A percentile compares a stretch with the other conserved stretches of the same genome.
phyloP scores from a whole-genome alignment of 2,888 invertebrate species.

The Lepas anatifera region DNA sequence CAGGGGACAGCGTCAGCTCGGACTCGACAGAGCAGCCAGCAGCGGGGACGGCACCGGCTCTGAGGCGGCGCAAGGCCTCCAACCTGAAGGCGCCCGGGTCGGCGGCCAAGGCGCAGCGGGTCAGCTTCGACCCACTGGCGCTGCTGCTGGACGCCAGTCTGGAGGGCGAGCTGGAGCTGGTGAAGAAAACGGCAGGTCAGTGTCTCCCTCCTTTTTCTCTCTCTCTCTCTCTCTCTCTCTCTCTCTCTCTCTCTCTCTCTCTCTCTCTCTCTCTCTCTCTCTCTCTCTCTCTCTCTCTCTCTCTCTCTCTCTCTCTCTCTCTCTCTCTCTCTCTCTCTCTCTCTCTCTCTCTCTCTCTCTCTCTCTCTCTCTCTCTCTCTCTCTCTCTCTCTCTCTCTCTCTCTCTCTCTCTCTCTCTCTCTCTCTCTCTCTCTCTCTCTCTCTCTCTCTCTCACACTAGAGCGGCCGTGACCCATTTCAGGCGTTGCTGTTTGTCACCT shows the following conservation, averaged over 20 bases:
- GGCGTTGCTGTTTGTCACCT: too few relatives aligned
- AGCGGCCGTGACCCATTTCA: not conserved
- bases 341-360: conserved; percentile 16
- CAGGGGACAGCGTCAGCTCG: conserved; percentile 31
- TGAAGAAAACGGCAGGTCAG: conserved; percentile 73
- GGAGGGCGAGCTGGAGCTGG: conserved; percentile 94
- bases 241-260: conserved; percentile 3
- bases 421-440: conserved; percentile 14
- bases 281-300: conserved; percentile 10
- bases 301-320: not conserved
- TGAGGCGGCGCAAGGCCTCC: conserved; percentile 62
- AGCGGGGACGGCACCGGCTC: conserved; percentile 27
- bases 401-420: conserved; percentile 17
- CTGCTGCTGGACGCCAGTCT: conserved; percentile 90
- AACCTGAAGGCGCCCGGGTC: conserved; percentile 50
- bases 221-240: conserved; percentile 16
- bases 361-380: conserved; percentile 15
- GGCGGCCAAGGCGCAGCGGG: conserved; percentile 45
- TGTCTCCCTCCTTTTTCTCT: not conserved
- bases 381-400: conserved; percentile 16
- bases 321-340: conserved; percentile 20
- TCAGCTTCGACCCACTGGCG: conserved; percentile 95
- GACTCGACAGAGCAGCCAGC: conserved; percentile 20
- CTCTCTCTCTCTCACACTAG: conserved; percentile 14
- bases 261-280: conserved; percentile 2